Evolutionary conservation across 2,888 invertebrate genomes (phyloP).

Genomic region (Ametastegia equiseti): DNA sequence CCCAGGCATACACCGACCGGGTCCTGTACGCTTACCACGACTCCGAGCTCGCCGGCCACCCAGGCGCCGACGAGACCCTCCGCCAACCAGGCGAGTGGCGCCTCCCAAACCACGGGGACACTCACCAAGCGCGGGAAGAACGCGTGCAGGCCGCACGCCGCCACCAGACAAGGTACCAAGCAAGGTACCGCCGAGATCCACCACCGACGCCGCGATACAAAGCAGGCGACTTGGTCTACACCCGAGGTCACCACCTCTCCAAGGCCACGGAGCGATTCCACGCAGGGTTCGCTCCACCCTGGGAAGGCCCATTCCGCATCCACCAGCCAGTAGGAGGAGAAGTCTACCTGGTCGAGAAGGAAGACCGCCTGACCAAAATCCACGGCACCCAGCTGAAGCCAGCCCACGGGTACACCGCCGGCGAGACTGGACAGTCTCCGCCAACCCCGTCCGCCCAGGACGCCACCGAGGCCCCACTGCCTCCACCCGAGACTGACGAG

Average conservation of each 20-base stretch:
- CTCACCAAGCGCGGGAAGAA: not conserved
- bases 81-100: slow-evolving; percentile 40
- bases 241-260: slow-evolving; percentile 1
- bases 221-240: not conserved
- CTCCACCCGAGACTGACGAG: not conserved
- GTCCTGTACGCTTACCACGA: slow-evolving; percentile 7
- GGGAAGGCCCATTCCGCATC: not conserved
- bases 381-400: slow-evolving; percentile 20
- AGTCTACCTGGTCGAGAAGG: not conserved
- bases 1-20: not conserved
- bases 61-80: not conserved
- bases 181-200: not conserved
- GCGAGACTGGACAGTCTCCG: not conserved
- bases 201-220: not conserved
- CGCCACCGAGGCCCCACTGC: not conserved
- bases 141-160: not conserved
- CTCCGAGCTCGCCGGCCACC: slow-evolving; percentile 12
- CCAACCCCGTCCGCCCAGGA: not conserved
- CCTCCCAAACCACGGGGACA: not conserved
- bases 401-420: not conserved
- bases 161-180: not conserved
- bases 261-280: not conserved
- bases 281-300: slow-evolving; percentile 10
- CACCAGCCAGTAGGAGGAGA: not conserved
- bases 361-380: not conserved